These are phyloP conservation scores for Buceros bicornis DNA, from an alignment of 2,797 vertebrate genomes.

Conservation along the genomic window DNA sequence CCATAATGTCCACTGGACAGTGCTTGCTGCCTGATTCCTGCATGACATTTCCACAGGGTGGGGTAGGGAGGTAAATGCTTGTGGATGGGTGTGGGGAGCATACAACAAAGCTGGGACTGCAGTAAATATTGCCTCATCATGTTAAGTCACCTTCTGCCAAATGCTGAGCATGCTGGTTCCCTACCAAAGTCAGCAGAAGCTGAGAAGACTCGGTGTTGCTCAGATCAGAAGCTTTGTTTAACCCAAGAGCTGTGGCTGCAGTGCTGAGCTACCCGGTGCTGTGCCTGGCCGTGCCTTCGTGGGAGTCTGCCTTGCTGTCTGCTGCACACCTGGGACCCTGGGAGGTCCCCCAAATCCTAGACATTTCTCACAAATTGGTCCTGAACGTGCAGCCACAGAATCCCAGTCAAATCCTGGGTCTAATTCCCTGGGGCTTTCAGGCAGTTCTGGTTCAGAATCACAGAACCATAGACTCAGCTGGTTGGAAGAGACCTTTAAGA, in stretches of 20 bases:
- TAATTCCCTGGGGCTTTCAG: not conserved
- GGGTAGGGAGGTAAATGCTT: not conserved
- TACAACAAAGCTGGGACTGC: not conserved
- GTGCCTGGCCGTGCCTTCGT: accelerated
- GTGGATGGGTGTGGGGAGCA: not conserved
- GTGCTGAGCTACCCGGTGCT: not conserved
- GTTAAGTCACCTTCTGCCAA: not conserved
- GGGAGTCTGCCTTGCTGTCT: not conserved
- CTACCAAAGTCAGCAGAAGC: not conserved
- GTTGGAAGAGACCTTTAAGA: too few relatives aligned
- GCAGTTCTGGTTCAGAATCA: not conserved
- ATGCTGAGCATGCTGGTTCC: not conserved
- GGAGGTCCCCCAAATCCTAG: too few relatives aligned
- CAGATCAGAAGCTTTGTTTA: not conserved
- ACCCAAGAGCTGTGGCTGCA: not conserved
- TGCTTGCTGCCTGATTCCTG: not conserved
- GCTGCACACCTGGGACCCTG: not conserved
- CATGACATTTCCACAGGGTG: not conserved
- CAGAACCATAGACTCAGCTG: too few relatives aligned
- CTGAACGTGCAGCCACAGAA: not conserved
- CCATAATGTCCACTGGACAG: not conserved
- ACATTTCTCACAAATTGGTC: not conserved
- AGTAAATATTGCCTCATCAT: not conserved
- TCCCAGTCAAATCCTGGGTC: not conserved
- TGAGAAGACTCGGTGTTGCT: not conserved